These are phyloP conservation scores for Lampropteryx suffumata DNA, from an alignment of 2,888 invertebrate species.

Conservation along the genomic window DNA sequence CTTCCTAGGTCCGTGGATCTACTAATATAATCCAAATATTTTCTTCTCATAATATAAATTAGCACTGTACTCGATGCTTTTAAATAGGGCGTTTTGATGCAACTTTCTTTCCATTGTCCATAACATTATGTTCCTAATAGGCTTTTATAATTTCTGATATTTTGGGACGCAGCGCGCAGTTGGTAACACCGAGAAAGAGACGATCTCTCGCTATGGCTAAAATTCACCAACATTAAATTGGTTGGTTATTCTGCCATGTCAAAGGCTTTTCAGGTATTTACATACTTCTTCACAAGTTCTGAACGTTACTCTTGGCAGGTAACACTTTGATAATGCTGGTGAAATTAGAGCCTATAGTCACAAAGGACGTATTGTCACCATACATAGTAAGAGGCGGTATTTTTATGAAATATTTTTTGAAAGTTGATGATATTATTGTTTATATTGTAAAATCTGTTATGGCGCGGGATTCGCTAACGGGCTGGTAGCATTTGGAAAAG, in stretches of 20 bases:
- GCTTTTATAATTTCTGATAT: slow-evolving; percentile 47
- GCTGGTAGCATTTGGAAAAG: slow-evolving; percentile 4
- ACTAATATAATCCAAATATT: slow-evolving; percentile 22
- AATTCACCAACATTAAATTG: slow-evolving; percentile 1
- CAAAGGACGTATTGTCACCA: slow-evolving; percentile 32
- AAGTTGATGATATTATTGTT: slow-evolving; percentile 40
- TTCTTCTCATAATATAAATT: slow-evolving; percentile 21
- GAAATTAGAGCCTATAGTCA: slow-evolving; percentile 26
- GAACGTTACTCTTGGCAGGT: too few species aligned
- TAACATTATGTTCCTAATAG: slow-evolving; percentile 51
- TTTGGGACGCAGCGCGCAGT: slow-evolving; percentile 42
- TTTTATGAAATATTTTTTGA: slow-evolving; percentile 11
- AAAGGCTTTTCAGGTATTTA: too few species aligned
- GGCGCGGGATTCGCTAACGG: slow-evolving; percentile 29
- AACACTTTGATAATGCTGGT: neutral
- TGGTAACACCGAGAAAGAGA: slow-evolving; percentile 36
- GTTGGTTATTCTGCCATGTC: neutral
- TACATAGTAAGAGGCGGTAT: slow-evolving; percentile 21
- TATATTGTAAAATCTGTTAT: slow-evolving; percentile 41
- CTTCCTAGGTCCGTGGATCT: slow-evolving; percentile 10
- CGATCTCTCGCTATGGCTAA: slow-evolving; percentile 17
- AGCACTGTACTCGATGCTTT: slow-evolving; percentile 40
- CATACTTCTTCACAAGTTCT: too few species aligned
- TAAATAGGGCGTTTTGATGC: slow-evolving; percentile 40
- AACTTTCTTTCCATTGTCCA: slow-evolving; percentile 37